Evolutionary conservation across 2,888 invertebrate species (phyloP).

Genomic region (Cabera pusaria): DNA sequence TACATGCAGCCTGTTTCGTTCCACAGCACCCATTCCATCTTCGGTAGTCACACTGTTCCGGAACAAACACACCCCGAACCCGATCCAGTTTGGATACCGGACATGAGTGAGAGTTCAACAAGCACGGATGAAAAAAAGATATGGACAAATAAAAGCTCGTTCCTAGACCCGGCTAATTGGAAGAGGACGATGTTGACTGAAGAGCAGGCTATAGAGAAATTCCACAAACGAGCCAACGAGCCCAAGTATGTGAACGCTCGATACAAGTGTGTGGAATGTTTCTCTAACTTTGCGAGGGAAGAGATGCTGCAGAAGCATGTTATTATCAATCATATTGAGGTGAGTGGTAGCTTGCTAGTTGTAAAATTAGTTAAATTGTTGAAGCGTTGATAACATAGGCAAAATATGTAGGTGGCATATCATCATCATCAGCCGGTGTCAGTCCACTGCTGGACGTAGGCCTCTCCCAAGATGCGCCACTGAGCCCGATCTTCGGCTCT

Average conservation of each 20-base stretch:
- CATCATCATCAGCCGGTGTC: too few relatives aligned
- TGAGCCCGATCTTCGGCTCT: too few relatives aligned
- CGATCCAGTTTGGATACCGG: conserved; percentile 28
- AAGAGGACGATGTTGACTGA: conserved; percentile 54
- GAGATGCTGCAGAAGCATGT: conserved; percentile 59
- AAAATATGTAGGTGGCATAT: too few relatives aligned
- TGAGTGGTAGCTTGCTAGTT: conserved; percentile 29
- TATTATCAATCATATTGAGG: conserved; percentile 57
- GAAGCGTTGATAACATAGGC: too few relatives aligned
- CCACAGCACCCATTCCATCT: conserved; percentile 24
- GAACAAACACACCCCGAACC: conserved; percentile 1
- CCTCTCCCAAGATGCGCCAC: too few relatives aligned
- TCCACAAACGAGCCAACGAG: conserved; percentile 47
- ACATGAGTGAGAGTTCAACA: conserved; percentile 21
- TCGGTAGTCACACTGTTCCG: conserved; percentile 15
- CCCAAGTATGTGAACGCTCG: conserved; percentile 52
- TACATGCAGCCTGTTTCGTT: conserved; percentile 10
- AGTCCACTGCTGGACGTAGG: too few relatives aligned
- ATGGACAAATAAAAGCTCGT: conserved; percentile 26
- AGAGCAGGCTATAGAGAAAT: conserved; percentile 59
- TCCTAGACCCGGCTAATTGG: conserved; percentile 54
- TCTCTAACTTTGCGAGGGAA: conserved; percentile 60
- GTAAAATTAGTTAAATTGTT: too few relatives aligned
- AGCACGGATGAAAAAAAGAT: conserved; percentile 17
- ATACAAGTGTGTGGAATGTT: conserved; percentile 57